Evolutionary conservation across 2,888 invertebrate genomes (phyloP).

Genomic region (Lampropteryx suffumata): DNA sequence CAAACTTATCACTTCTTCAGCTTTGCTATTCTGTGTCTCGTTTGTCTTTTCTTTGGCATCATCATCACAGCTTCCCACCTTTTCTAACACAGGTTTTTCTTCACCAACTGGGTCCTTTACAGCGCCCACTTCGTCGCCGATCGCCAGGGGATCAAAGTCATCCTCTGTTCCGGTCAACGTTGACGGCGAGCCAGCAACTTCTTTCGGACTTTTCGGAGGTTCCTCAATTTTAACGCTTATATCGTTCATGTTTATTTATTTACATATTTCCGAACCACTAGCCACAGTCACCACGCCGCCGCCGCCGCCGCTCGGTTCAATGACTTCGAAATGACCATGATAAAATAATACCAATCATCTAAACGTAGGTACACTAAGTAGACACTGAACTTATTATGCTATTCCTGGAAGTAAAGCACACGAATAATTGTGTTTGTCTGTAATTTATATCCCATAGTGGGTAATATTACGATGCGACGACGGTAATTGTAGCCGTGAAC

Average conservation of each 20-base stretch:
- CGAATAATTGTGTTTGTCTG: constrained; percentile 44
- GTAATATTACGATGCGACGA: constrained; percentile 67
- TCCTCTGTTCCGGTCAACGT: constrained; percentile 53
- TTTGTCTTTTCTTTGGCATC: constrained; percentile 76
- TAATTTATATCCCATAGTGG: constrained; percentile 66
- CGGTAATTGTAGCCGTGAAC: constrained; percentile 69
- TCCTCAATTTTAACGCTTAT: constrained; percentile 75
- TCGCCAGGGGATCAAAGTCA: constrained; percentile 71
- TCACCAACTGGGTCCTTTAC: constrained; percentile 45
- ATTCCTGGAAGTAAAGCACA: constrained; percentile 29
- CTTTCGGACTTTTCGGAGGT: constrained; percentile 62
- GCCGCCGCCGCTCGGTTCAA: constrained; percentile 72
- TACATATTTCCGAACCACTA: constrained; percentile 77
- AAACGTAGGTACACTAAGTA: constrained; percentile 23
- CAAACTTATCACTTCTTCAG: constrained; percentile 42
- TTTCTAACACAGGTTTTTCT: constrained; percentile 45
- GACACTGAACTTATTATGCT: constrained; percentile 32
- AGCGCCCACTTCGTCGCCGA: constrained; percentile 53
- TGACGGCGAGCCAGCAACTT: constrained; percentile 55
- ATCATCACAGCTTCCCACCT: constrained; percentile 71
- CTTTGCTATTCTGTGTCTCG: constrained; percentile 50
- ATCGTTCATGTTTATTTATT: constrained; percentile 83
- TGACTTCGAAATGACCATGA: constrained; percentile 66
- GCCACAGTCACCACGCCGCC: constrained; percentile 75
- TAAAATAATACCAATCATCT: constrained; percentile 43